phyloP scores from a whole-genome alignment of 2,113 vertebrate genomes.

The Bettongia penicillata region DNA sequence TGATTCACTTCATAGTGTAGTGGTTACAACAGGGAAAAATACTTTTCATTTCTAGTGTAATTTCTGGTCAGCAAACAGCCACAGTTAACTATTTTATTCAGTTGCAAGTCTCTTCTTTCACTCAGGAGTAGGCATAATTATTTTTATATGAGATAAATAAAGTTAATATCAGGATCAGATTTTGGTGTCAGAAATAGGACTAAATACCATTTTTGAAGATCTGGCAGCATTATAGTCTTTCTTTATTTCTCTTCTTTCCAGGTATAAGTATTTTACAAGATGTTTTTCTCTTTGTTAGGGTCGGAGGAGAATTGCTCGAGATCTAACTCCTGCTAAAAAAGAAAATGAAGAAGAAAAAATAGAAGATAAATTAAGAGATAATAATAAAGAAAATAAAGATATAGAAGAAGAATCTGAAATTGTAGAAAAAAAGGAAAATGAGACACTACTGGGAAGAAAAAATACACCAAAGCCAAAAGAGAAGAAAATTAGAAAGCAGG shows the following conservation, averaged over 20 bases:
- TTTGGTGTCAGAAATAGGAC: neutral
- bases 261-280: conserved; percentile 35
- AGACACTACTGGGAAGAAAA: conserved; percentile 82
- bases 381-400: conserved; percentile 86
- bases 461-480: conserved; percentile 87
- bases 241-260: neutral
- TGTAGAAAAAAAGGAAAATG: conserved; percentile 85
- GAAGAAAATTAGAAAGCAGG: conserved; percentile 86
- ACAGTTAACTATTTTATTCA: conserved; percentile 34
- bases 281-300: conserved; percentile 82
- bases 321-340: conserved; percentile 84
- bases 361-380: conserved; percentile 86
- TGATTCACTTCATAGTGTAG: neutral
- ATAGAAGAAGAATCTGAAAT: conserved; percentile 83
- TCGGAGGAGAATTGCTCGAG: conserved; percentile 85
- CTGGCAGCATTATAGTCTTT: conserved; percentile 16
- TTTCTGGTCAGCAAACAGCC: neutral
- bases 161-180: neutral
- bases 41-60: conserved; percentile 6
- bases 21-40: neutral
- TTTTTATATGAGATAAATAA: neutral
- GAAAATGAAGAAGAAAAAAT: conserved; percentile 88
- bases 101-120: neutral
- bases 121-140: conserved; percentile 1
- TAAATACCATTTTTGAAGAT: neutral